Conservation (phyloP, 2,113 vertebrate genomes). For the Myrmecophaga tridactyla region DNA sequence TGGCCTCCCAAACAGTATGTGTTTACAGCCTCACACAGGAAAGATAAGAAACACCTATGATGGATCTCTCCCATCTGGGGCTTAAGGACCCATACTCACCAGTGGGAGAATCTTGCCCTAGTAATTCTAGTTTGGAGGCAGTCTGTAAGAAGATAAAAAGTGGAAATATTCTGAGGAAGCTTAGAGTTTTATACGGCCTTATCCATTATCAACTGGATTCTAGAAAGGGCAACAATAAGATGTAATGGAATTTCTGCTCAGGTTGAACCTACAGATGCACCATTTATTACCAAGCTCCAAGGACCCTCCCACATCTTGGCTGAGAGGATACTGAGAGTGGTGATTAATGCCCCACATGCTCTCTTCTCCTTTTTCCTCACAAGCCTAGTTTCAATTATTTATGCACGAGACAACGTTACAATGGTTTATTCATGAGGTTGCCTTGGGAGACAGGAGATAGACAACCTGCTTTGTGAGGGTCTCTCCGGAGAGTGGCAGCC, state of each 20-base stretch:
- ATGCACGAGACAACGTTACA: conserved; percentile 27
- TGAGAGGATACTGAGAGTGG: not conserved
- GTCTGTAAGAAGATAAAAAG: not conserved
- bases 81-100: too few species aligned
- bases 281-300: conserved; percentile 30
- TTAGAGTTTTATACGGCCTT: not conserved
- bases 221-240: not conserved
- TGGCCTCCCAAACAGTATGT: not conserved
- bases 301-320: not conserved
- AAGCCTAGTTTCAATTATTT: conserved; percentile 53
- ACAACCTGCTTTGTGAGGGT: conserved; percentile 57
- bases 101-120: not conserved
- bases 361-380: not conserved
- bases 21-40: not conserved
- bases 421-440: conserved; percentile 68
- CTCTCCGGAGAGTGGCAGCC: conserved; percentile 51
- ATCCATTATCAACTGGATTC: not conserved
- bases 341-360: not conserved
- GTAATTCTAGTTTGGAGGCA: not conserved
- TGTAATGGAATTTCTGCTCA: not conserved
- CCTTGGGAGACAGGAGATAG: conserved; percentile 58
- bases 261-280: not conserved
- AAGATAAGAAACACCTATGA: not conserved
- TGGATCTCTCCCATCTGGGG: rapidly evolving
- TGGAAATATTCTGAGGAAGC: not conserved